Conservation (phyloP, 2,113 vertebrate species). For the Bubo bubo region DNA sequence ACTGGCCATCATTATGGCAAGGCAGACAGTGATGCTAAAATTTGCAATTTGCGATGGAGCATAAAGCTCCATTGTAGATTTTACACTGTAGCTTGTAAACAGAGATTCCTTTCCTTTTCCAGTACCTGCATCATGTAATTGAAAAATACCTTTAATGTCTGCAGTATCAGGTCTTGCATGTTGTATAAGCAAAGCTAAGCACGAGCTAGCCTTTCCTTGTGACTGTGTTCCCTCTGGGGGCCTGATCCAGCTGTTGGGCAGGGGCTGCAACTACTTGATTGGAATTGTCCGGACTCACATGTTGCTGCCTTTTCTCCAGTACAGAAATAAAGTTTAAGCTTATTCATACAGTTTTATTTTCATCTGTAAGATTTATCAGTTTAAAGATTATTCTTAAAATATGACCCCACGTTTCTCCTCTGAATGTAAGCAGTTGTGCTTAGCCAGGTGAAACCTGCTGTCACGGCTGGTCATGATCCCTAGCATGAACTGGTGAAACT, state of each 20-base stretch:
- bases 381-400: background rate
- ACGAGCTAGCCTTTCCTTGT: background rate
- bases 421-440: rapidly evolving
- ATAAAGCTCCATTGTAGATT: background rate
- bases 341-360: background rate
- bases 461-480: rapidly evolving
- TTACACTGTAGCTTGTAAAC: background rate
- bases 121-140: background rate
- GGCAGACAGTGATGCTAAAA: rapidly evolving
- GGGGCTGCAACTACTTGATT: background rate
- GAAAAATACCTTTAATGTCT: background rate
- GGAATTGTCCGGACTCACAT: background rate
- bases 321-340: background rate
- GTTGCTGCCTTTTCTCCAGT: background rate
- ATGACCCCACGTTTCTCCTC: background rate
- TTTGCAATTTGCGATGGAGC: background rate
- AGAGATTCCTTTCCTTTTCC: background rate
- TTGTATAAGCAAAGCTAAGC: background rate
- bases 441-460: background rate
- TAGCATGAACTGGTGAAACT: background rate
- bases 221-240: background rate
- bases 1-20: rapidly evolving
- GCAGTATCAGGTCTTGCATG: background rate
- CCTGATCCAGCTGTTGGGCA: background rate
- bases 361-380: background rate